phyloP scores from a whole-genome alignment of 2,113 vertebrate genomes.

The Pimephales promelas region DNA sequence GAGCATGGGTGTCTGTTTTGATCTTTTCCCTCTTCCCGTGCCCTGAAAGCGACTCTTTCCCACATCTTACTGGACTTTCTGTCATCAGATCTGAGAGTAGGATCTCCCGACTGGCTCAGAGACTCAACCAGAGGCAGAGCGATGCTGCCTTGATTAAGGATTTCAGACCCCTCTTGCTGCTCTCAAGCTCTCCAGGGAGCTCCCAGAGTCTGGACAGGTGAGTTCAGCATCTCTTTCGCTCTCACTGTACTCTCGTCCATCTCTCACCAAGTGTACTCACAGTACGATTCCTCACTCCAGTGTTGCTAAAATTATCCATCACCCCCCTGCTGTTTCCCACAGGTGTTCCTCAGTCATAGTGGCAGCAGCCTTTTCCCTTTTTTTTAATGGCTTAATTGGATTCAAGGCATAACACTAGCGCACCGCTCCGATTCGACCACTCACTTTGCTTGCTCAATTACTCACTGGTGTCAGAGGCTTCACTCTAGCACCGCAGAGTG shows the following conservation, averaged over 20 bases:
- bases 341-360: conserved; percentile 17
- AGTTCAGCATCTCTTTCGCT: conserved; percentile 60
- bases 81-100: conserved; percentile 83
- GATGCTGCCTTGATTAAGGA: conserved; percentile 85
- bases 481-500: conserved; percentile 26
- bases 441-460: conserved; percentile 21
- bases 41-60: neutral
- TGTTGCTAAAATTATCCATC: conserved; percentile 22
- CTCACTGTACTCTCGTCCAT: neutral
- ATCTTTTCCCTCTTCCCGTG: conserved; percentile 63
- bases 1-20: conserved; percentile 38
- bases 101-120: conserved; percentile 78
- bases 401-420: conserved; percentile 23
- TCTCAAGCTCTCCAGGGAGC: conserved; percentile 71
- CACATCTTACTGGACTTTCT: conserved; percentile 18
- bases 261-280: conserved; percentile 5
- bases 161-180: conserved; percentile 77
- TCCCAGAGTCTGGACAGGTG: conserved; percentile 84
- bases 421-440: conserved; percentile 11
- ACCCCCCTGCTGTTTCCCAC: conserved; percentile 7
- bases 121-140: conserved; percentile 78
- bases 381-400: conserved; percentile 47
- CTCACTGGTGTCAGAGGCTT: conserved; percentile 50
- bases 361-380: conserved; percentile 27
- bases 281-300: neutral